These are phyloP conservation scores for Acestrorhynchus altus DNA, from an alignment of 2,797 vertebrate species.

Conservation along the genomic window DNA sequence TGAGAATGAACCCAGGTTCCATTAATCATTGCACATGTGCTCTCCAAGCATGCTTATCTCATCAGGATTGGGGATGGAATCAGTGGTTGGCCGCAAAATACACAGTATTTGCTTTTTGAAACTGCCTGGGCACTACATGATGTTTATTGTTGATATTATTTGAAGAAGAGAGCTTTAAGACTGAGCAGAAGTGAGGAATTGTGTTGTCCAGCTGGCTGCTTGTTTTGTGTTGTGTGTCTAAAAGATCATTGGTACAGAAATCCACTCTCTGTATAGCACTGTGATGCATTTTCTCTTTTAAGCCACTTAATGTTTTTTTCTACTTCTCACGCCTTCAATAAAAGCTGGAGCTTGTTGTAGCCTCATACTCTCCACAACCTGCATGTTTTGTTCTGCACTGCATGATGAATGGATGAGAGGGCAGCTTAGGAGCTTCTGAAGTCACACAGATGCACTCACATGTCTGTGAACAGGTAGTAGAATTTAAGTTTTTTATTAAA, in stretches of 20 bases:
- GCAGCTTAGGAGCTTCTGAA: neutral
- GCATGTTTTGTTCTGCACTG: neutral
- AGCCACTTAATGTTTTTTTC: slow-evolving; percentile 14
- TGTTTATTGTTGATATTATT: neutral
- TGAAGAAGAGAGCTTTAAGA: neutral
- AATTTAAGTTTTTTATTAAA: neutral
- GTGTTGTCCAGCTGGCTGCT: neutral
- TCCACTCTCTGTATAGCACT: slow-evolving; percentile 27
- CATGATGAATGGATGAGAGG: neutral
- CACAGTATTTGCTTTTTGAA: neutral
- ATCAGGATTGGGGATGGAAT: neutral
- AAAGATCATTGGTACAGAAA: neutral
- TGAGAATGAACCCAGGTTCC: neutral
- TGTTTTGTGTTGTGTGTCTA: neutral
- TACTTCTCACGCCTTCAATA: slow-evolving; percentile 26
- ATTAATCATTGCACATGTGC: neutral
- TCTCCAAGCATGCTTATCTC: neutral
- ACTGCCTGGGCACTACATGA: neutral
- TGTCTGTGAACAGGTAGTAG: neutral
- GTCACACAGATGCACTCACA: neutral
- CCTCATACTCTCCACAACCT: neutral
- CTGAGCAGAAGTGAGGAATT: neutral
- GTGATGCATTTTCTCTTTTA: slow-evolving; percentile 12
- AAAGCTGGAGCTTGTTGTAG: slow-evolving; percentile 30
- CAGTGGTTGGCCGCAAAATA: neutral